Evolutionary conservation across 2,113 vertebrate species (phyloP).

Genomic region (Saccopteryx bilineata): DNA sequence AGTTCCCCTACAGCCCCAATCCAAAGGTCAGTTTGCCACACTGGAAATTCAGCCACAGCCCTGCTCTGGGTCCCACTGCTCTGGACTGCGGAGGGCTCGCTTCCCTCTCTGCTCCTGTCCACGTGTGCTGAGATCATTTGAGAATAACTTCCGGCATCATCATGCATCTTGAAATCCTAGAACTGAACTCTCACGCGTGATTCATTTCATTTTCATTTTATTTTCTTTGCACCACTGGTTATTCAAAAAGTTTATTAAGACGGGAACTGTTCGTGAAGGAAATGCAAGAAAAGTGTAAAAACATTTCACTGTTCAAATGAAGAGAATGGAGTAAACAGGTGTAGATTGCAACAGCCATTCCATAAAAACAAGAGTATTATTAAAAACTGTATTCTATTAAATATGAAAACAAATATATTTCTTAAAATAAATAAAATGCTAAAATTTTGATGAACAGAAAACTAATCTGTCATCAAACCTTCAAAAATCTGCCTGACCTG

Average conservation of each 20-base stretch:
- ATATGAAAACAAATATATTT: not conserved
- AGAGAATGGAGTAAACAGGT: not conserved
- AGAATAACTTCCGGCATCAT: not conserved
- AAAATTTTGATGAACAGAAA: not conserved
- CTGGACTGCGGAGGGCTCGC: not conserved
- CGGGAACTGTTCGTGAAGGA: not conserved
- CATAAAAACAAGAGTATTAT: not conserved
- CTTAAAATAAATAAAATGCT: not conserved
- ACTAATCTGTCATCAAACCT: not conserved
- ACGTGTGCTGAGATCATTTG: not conserved
- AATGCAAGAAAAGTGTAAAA: not conserved
- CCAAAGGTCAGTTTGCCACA: not conserved
- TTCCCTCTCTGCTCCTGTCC: not conserved
- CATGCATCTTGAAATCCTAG: not conserved
- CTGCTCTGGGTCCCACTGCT: too few species aligned
- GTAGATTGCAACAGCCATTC: not conserved
- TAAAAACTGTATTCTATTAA: not conserved
- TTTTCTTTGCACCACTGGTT: not conserved
- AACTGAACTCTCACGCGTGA: not conserved
- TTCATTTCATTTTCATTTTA: constrained; percentile 4
- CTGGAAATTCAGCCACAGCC: not conserved
- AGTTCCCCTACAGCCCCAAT: not conserved
- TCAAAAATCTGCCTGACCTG: not conserved
- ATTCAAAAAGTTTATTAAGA: not conserved
- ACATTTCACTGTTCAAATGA: not conserved